Percentiles rank a stretch among this genome's conserved stretches.
phyloP scores from a whole-genome alignment of 2,797 vertebrate genomes.

The Kryptolebias ocellatus region DNA sequence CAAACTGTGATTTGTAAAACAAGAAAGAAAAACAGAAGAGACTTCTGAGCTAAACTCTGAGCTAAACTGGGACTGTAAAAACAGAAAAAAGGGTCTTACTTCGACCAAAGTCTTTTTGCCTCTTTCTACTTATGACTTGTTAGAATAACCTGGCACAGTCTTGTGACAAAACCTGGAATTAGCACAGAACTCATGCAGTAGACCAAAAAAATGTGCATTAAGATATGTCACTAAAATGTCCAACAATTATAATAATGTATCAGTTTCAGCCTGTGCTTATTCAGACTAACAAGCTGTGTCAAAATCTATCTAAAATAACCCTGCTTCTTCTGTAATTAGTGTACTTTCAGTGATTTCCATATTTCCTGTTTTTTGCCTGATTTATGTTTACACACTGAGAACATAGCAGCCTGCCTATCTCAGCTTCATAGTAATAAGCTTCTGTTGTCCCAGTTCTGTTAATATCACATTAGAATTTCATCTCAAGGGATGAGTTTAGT shows the following conservation, averaged over 20 bases:
- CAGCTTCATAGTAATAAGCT: slow-evolving; percentile 53
- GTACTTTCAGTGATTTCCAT: slow-evolving; percentile 12
- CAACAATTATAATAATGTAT: slow-evolving; percentile 46
- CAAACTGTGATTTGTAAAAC: no score
- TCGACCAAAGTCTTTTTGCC: no score
- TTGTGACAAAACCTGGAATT: no score
- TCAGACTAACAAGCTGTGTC: slow-evolving; percentile 45
- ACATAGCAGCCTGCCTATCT: slow-evolving; percentile 44
- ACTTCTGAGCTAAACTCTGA: no score
- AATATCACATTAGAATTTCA: slow-evolving; percentile 81
- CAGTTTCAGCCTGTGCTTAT: slow-evolving; percentile 48
- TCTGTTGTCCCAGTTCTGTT: slow-evolving; percentile 73
- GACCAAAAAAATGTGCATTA: no score
- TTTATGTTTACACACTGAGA: slow-evolving; percentile 46
- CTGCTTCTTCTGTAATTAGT: slow-evolving; percentile 30
- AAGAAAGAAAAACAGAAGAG: no score
- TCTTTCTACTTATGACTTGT: no score
- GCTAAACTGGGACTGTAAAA: no score
- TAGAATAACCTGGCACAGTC: no score
- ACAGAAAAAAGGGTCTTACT: no score
- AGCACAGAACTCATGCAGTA: no score
- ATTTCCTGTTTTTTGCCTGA: slow-evolving; percentile 25
- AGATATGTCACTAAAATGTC: no score
- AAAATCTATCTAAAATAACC: slow-evolving; percentile 40
- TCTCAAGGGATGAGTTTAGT: slow-evolving; percentile 65